Conservation (phyloP, 2,888 invertebrate genomes). For the Athetis lepigone region DNA sequence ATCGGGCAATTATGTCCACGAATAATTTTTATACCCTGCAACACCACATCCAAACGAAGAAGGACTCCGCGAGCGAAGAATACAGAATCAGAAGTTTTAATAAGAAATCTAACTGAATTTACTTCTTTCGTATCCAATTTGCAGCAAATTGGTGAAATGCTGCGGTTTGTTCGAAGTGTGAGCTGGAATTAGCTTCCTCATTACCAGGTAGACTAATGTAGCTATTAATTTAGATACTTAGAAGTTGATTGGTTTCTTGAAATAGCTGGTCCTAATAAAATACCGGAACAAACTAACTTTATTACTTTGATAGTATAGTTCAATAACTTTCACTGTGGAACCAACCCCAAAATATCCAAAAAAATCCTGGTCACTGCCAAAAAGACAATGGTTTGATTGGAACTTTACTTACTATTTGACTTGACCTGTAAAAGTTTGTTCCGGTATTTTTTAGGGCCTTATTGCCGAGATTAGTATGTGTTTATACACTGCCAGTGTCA, state of each 20-base stretch:
- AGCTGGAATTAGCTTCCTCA: slow-evolving; percentile 42
- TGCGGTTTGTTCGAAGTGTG: slow-evolving; percentile 53
- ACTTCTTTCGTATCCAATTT: slow-evolving; percentile 53
- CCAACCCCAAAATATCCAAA: too few relatives aligned
- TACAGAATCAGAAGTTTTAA: not conserved
- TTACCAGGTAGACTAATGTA: slow-evolving; percentile 44
- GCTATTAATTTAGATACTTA: slow-evolving; percentile 29
- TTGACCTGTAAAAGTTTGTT: too few relatives aligned
- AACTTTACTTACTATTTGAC: too few relatives aligned
- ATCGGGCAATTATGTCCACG: too few relatives aligned
- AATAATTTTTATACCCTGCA: slow-evolving; percentile 2
- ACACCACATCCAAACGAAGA: slow-evolving; percentile 3
- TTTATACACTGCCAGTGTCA: slow-evolving; percentile 57
- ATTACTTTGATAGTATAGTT: too few relatives aligned
- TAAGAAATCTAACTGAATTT: slow-evolving; percentile 35
- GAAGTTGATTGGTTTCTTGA: slow-evolving; percentile 13
- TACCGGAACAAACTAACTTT: too few relatives aligned
- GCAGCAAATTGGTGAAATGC: slow-evolving; percentile 52
- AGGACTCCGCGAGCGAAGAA: not conserved
- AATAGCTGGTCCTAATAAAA: too few relatives aligned
- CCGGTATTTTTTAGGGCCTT: too few relatives aligned
- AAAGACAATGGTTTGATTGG: too few relatives aligned
- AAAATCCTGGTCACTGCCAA: too few relatives aligned
- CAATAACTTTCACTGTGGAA: too few relatives aligned
- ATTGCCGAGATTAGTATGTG: slow-evolving; percentile 9